These are phyloP conservation scores for Drosophila monieri DNA, from an alignment of 2,888 invertebrate species.

Conservation along the genomic window DNA sequence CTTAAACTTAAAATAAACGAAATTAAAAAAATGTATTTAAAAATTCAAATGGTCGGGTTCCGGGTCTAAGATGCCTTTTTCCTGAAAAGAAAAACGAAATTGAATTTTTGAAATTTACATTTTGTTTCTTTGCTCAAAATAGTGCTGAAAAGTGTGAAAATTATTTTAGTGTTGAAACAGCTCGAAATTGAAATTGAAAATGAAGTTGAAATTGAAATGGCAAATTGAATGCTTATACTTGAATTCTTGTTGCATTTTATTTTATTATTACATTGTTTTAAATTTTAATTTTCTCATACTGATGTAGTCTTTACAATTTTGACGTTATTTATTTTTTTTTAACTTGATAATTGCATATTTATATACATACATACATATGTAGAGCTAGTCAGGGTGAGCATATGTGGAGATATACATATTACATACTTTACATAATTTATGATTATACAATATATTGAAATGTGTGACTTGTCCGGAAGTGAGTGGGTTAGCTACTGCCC, in stretches of 20 bases:
- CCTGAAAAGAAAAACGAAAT: no score
- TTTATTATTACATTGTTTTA: slow-evolving; percentile 44
- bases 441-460: slow-evolving; percentile 46
- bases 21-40: no score
- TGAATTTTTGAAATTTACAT: no score
- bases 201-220: no score
- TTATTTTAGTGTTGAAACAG: no score
- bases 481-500: slow-evolving; percentile 10
- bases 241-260: slow-evolving; percentile 33
- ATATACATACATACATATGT: slow-evolving; percentile 53
- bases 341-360: slow-evolving; percentile 42
- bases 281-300: slow-evolving; percentile 39
- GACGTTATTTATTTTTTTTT: slow-evolving; percentile 6
- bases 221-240: no score
- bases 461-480: slow-evolving; percentile 6
- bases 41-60: no score
- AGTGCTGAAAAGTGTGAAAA: no score
- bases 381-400: slow-evolving; percentile 49
- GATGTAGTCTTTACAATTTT: slow-evolving; percentile 50
- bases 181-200: no score
- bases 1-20: no score
- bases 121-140: no score
- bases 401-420: slow-evolving; percentile 47
- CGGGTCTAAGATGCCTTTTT: no score
- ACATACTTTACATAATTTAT: slow-evolving; percentile 45